Conservation (phyloP, 2,113 vertebrate species). For the Martes martes region DNA sequence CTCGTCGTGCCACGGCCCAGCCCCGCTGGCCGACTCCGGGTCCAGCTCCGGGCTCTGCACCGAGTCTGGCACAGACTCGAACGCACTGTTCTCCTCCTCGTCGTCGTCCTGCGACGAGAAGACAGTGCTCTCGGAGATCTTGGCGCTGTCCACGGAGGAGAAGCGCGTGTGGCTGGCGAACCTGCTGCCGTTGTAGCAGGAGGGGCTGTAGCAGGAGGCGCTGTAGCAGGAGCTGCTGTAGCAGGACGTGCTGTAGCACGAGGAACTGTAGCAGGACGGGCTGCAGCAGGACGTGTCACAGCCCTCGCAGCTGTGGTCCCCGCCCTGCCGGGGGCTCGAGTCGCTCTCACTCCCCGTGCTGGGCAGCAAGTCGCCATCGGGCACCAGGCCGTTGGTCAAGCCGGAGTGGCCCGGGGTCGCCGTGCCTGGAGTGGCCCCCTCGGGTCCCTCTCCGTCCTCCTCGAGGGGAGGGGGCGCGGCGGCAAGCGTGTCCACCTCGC, state of each 20-base stretch:
- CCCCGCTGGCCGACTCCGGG: conserved; percentile 80
- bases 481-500: conserved; percentile 81
- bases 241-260: conserved; percentile 96
- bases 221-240: conserved; percentile 96
- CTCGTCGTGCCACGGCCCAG: conserved; percentile 87
- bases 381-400: conserved; percentile 82
- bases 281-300: conserved; percentile 90
- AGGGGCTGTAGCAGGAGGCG: conserved; percentile 92
- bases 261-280: conserved; percentile 85
- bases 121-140: conserved; percentile 95
- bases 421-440: conserved; percentile 77
- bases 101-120: conserved; percentile 99
- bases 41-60: conserved; percentile 88
- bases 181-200: conserved; percentile 89
- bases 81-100: conserved; percentile 95
- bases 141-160: conserved; percentile 96
- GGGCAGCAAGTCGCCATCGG: conserved; percentile 83
- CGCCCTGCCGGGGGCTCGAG: conserved; percentile 82
- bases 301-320: conserved; percentile 91
- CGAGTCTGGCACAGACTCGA: conserved; percentile 90
- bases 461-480: conserved; percentile 67
- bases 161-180: conserved; percentile 95
- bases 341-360: conserved; percentile 88
- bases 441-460: conserved; percentile 53
- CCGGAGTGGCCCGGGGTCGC: conserved; percentile 84